These are phyloP conservation scores for Scaptomyza polygonia DNA, from an alignment of 2,888 invertebrate species.

Conservation along the genomic window DNA sequence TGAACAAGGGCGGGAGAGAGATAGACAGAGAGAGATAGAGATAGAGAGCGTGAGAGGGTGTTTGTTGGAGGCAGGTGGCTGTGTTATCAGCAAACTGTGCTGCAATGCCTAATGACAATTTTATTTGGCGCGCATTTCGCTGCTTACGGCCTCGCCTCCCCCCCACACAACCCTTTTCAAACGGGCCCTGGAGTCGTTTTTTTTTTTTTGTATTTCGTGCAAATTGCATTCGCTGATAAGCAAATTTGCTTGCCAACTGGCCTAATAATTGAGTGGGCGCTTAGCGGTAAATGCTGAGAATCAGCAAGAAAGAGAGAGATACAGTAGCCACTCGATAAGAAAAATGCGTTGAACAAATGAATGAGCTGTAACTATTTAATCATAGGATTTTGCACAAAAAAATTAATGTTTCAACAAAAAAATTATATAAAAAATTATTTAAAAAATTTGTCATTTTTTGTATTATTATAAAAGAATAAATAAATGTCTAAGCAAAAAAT, in stretches of 20 bases:
- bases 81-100: slow-evolving; percentile 51
- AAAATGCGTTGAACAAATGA: too few relatives aligned
- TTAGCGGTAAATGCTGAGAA: slow-evolving; percentile 1
- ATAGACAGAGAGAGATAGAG: neutral
- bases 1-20: neutral
- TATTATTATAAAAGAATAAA: too few relatives aligned
- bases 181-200: slow-evolving; percentile 9
- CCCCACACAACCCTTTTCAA: neutral
- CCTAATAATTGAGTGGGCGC: slow-evolving; percentile 59
- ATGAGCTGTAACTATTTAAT: too few relatives aligned
- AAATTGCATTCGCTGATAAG: slow-evolving; percentile 64
- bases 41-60: neutral
- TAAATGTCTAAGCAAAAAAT: too few relatives aligned
- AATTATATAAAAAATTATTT: too few relatives aligned
- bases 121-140: slow-evolving; percentile 70
- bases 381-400: too few relatives aligned
- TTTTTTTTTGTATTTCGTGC: neutral
- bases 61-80: neutral
- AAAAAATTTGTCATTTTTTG: too few relatives aligned
- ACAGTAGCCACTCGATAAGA: neutral
- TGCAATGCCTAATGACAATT: slow-evolving; percentile 65
- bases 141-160: slow-evolving; percentile 7
- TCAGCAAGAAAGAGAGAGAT: neutral
- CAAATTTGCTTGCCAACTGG: slow-evolving; percentile 75
- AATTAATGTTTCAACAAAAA: too few relatives aligned